Percentiles rank a stretch among this genome's conserved stretches.
Evolutionary conservation across 2,113 vertebrate species (phyloP).

Genomic region (Myrmecobius fasciatus): DNA sequence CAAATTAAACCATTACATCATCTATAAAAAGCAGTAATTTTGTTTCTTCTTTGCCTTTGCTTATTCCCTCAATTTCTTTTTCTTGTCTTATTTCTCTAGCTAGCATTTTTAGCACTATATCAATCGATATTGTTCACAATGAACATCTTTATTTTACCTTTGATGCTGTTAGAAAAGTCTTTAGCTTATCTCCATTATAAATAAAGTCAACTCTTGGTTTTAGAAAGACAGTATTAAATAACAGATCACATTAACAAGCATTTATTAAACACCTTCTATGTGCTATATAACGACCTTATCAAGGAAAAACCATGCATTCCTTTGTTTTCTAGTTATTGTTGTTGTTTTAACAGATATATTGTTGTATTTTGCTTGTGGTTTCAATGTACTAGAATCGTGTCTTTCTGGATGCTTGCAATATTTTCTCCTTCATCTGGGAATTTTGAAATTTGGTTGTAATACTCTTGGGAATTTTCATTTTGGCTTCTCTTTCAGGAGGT

Average conservation of each 20-base stretch:
- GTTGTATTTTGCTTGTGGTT: not conserved
- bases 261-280: not conserved
- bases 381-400: not conserved
- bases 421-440: too few species aligned
- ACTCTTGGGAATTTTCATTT: too few species aligned
- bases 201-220: not conserved
- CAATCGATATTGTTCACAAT: not conserved
- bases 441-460: too few species aligned
- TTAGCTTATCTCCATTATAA: not conserved
- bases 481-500: too few species aligned
- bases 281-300: not conserved
- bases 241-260: not conserved
- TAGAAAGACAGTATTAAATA: not conserved
- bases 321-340: not conserved
- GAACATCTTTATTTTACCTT: not conserved
- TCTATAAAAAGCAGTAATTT: not conserved
- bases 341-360: not conserved
- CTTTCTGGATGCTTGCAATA: too few species aligned
- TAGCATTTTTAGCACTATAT: not conserved
- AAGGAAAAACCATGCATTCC: not conserved
- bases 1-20: not conserved
- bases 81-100: not conserved
- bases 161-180: not conserved
- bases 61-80: not conserved
- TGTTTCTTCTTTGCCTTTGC: not conserved